Evolutionary conservation across 2,113 vertebrate genomes (phyloP).

Genomic region (Chaetorhynchus papuensis): DNA sequence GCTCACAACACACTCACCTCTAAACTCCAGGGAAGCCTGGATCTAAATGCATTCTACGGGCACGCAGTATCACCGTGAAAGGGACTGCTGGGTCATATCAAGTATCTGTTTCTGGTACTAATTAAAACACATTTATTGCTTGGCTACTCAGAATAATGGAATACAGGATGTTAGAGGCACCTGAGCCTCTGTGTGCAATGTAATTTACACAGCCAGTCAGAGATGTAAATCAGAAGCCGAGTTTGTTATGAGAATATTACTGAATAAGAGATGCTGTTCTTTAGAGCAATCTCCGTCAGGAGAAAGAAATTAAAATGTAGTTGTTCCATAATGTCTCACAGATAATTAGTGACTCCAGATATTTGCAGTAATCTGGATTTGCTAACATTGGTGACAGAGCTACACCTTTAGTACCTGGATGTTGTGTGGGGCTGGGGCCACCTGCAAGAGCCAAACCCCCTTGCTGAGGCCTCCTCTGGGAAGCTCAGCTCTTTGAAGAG

Average conservation of each 20-base stretch:
- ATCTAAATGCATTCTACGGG: fast-evolving
- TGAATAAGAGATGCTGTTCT: background rate
- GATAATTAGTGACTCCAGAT: background rate
- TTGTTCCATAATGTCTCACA: background rate
- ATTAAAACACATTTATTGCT: background rate
- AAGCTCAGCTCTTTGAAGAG: background rate
- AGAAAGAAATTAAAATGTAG: background rate
- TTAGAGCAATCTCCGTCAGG: background rate
- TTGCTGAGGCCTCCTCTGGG: background rate
- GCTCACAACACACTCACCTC: background rate
- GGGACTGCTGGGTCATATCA: background rate
- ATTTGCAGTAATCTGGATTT: slow-evolving; percentile 71
- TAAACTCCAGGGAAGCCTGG: background rate
- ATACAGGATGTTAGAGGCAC: background rate
- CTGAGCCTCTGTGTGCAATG: background rate
- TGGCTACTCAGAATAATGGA: background rate
- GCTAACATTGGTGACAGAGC: slow-evolving; percentile 59
- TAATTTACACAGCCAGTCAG: background rate
- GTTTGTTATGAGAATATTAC: background rate
- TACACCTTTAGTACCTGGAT: background rate
- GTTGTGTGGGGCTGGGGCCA: background rate
- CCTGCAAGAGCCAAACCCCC: background rate
- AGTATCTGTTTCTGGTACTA: background rate
- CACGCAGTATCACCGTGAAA: background rate
- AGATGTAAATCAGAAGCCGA: background rate